Base-by-base conservation (phyloP, 2,113 vertebrate species). In the Melospiza georgiana region DNA sequence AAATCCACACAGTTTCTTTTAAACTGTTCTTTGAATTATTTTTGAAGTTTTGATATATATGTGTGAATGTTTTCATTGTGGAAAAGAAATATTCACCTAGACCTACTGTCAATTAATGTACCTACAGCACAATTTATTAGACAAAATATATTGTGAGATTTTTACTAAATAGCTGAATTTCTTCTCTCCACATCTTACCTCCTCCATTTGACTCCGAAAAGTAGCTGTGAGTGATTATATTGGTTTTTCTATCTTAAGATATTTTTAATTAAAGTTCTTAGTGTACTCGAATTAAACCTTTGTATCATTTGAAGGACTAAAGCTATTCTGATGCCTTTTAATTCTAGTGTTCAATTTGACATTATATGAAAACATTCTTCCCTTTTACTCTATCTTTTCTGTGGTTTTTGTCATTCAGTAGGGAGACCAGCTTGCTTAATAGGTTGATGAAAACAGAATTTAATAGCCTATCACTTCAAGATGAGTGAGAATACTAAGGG, bases 201-300 rank as follows among this genome's bases (percentile, higher is more conserved):
- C 22, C 11, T 90, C 48, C 5, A 8, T 90, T 80, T 94, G 51
- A 81, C 55, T 84, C 9, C 46, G 28, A 72, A 27, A 92, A 84
- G 33, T 71, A 37, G 11, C 68, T 75, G 12, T 79, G 35, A 90
- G 48, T 78, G 65, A 55, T 81, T 74, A 39, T 72, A 31, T 8
- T 62, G 21, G 28, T 71, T 57, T 65, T 84, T 83, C 33, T 51
- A 86, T 59, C 30, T 62, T 84, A 66, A 23, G 23, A 44, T 88
- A 76, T 80, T 88, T 85, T 84, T 87, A 92, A 90, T 95, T 93
- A 51, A 91, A 59, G 51, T 90, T 88, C 41, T 49, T 76, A 55
- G 77, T 63, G 18, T 92, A 73, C 27, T 74, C 77, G 54, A 83
- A 57, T 94, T 82, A 87, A 85, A 83, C 49, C 39, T 79, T 91